Percentiles rank a stretch among this genome's conserved stretches.
These are phyloP conservation scores for Morinoia aosen DNA, from an alignment of 2,888 invertebrate genomes.

Conservation along the genomic window DNA sequence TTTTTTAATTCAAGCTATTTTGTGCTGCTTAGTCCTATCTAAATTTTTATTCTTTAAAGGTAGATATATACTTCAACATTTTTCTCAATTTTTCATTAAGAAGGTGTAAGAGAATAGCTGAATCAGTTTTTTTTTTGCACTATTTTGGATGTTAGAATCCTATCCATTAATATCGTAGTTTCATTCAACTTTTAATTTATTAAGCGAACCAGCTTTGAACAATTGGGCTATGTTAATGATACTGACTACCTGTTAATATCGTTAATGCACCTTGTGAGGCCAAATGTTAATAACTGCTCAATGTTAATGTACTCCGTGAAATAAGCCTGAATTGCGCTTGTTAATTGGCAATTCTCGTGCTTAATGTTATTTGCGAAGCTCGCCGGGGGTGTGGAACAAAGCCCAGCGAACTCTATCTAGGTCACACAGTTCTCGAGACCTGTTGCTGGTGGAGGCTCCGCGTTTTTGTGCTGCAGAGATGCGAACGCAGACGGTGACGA, in stretches of 20 bases:
- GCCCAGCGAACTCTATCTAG: background rate
- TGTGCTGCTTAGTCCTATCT: background rate
- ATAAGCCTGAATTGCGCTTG: background rate
- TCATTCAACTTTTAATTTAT: background rate
- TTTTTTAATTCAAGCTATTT: background rate
- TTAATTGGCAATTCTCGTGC: background rate
- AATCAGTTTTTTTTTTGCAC: too few species aligned
- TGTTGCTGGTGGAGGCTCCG: background rate
- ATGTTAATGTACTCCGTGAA: background rate
- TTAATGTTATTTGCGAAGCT: background rate
- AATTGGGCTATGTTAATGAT: too few species aligned
- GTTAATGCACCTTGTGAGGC: background rate
- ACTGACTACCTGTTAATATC: too few species aligned
- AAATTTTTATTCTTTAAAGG: too few species aligned
- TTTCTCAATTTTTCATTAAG: too few species aligned
- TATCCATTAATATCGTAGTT: background rate
- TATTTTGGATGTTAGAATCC: background rate
- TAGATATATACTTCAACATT: too few species aligned
- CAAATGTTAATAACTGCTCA: background rate
- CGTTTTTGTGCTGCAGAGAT: background rate
- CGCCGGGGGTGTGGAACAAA: background rate
- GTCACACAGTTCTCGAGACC: constrained; percentile 3
- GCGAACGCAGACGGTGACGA: background rate
- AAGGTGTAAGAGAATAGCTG: too few species aligned
- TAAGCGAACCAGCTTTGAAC: too few species aligned